Conservation (phyloP, 2,888 invertebrate genomes). For the Phortica okadai region DNA sequence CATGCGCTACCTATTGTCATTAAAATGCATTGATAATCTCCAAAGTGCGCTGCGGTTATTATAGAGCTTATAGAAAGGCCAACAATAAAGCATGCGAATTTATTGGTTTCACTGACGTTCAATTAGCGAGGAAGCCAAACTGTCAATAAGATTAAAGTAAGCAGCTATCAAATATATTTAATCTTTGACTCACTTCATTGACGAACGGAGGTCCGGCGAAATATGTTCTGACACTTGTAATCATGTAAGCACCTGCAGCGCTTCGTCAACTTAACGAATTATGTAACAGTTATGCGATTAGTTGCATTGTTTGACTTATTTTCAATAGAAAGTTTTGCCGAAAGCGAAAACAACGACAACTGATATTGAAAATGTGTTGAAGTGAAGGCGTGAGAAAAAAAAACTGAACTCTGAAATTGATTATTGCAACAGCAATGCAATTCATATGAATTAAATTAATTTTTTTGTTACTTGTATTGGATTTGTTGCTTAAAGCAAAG, state of each 20-base stretch:
- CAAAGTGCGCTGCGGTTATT: too few relatives aligned
- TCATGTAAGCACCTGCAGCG: background rate
- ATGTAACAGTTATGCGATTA: conserved; percentile 5
- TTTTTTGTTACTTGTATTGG: too few relatives aligned
- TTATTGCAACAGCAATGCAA: too few relatives aligned
- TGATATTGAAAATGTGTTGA: too few relatives aligned
- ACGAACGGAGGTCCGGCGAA: background rate
- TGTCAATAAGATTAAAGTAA: background rate
- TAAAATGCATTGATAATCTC: background rate
- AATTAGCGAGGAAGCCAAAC: background rate
- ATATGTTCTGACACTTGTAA: background rate
- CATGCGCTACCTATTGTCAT: background rate
- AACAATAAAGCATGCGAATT: too few relatives aligned
- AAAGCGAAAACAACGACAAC: too few relatives aligned
- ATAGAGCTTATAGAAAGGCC: too few relatives aligned
- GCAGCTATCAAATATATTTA: background rate
- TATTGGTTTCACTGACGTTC: too few relatives aligned
- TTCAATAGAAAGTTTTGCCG: background rate
- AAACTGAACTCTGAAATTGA: too few relatives aligned
- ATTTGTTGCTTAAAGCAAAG: too few relatives aligned
- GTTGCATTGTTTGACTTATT: background rate
- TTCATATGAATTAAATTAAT: too few relatives aligned
- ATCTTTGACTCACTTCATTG: background rate
- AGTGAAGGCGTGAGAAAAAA: too few relatives aligned
- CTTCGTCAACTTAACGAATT: background rate